phyloP scores from a whole-genome alignment of 2,888 invertebrate species.

The Fissipunctia ypsillon region DNA sequence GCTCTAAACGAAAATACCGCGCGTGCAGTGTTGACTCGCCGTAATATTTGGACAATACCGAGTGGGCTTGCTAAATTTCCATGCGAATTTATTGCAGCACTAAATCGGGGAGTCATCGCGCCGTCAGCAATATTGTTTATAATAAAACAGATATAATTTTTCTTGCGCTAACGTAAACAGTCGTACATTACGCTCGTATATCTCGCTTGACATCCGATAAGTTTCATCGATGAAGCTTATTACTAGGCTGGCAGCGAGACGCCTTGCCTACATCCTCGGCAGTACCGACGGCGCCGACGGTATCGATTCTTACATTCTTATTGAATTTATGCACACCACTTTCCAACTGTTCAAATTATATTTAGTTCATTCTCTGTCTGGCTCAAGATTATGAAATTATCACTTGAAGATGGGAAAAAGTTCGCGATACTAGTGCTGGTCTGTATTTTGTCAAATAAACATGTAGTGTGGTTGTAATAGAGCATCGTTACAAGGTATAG shows the following conservation, averaged over 20 bases:
- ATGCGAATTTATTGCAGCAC: slow-evolving; percentile 80
- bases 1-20: slow-evolving; percentile 82
- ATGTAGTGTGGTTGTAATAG: slow-evolving; percentile 80
- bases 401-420: slow-evolving; percentile 55
- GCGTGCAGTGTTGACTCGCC: slow-evolving; percentile 78
- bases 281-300: slow-evolving; percentile 51
- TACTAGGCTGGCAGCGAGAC: slow-evolving; percentile 49
- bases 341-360: slow-evolving; percentile 22
- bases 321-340: slow-evolving; percentile 48
- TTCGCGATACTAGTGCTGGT: slow-evolving; percentile 60
- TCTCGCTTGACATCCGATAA: slow-evolving; percentile 57
- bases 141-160: slow-evolving; percentile 60
- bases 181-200: slow-evolving; percentile 52
- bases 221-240: slow-evolving; percentile 60
- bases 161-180: slow-evolving; percentile 52
- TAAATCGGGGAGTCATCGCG: slow-evolving; percentile 77
- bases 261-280: slow-evolving; percentile 48
- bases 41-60: slow-evolving; percentile 84
- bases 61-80: slow-evolving; percentile 81
- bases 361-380: too few species aligned
- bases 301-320: slow-evolving; percentile 60
- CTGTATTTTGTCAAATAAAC: slow-evolving; percentile 71
- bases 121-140: slow-evolving; percentile 68
- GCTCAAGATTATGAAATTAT: slow-evolving; percentile 62
- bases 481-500: slow-evolving; percentile 82